Evolutionary conservation across 2,797 vertebrate species (phyloP), one percentile per base, ranked within the genome.

Genomic region (Cyclopterus lumpus): DNA sequence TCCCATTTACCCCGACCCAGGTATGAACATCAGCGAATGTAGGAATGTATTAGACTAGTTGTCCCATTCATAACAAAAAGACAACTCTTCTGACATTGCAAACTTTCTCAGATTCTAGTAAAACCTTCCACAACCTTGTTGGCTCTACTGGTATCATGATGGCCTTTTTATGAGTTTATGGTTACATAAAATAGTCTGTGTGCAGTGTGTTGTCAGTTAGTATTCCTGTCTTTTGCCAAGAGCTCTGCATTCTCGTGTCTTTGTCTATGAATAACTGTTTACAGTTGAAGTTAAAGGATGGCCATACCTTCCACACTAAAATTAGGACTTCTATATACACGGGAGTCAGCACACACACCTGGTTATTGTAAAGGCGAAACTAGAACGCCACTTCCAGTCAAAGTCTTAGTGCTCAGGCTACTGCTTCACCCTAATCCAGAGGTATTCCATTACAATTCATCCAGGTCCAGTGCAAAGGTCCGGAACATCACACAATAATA

Each of bases 1-100:
- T 30, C 98, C 98, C 0, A 66, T 96, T 67, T 99, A 99, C 86
- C 98, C 98, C 1, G 84, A 99, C 90, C 97, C 97, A 93, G 98
- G 98, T 99, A 92, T 91, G 92, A 58, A 65, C 0, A 0, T n/a
- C 18, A 14, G 34, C 48, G 30, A 36, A 36, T 14, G 11, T 18
- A 14, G 26, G 6, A 80, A 48, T n/a, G 1, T 28, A 3, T 44
- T 44, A 22, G 3, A 53, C 3, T 44, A 16, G 6, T 58, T 42
- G 5, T 54, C 15, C 24, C 28, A n/a, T 40, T 14, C 9, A 34
- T 14, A 36, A 24, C 20, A 18, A 32, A 63, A 61, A 22, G 12
- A 15, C 28, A 70, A 14, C 0, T 30, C 12, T n/a, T 49, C 6
- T 40, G 8, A 14, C 10, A 18, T 53, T 20, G 18, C 0, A 36